phyloP scores from a whole-genome alignment of 53 echinoderm and acorn worm genomes.

The Stichopus horrens region DNA sequence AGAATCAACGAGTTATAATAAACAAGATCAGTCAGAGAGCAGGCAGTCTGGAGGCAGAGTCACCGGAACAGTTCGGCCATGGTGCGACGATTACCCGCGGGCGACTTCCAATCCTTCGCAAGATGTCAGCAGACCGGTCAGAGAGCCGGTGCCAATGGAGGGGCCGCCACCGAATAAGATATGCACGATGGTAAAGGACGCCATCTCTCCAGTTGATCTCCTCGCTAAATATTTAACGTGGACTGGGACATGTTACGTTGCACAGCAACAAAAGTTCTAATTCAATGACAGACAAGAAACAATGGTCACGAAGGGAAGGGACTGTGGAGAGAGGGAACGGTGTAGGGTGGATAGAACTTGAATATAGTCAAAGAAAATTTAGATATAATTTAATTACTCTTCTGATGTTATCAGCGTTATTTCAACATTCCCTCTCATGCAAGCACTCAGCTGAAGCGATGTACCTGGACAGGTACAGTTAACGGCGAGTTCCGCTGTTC shows the following conservation, averaged over 20 bases:
- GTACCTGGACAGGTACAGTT: no score
- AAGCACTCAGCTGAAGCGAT: no score
- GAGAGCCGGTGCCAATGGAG: constrained; percentile 40
- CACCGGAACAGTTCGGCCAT: constrained; percentile 19
- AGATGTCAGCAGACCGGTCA: constrained; percentile 35
- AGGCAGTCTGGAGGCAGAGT: neutral
- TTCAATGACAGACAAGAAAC: no score
- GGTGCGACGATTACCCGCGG: constrained; percentile 23
- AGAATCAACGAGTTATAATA: neutral
- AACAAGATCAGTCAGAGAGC: neutral
- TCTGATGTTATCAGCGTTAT: no score
- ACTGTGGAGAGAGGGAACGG: no score
- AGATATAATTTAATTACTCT: no score
- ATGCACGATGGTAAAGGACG: constrained; percentile 66
- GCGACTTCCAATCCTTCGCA: constrained; percentile 35
- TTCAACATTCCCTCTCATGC: no score
- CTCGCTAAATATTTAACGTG: constrained; percentile 62
- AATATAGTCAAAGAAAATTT: no score
- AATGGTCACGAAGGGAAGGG: no score
- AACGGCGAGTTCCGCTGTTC: no score
- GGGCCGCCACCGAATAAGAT: constrained; percentile 78
- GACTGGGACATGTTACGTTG: constrained; percentile 36
- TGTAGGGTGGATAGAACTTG: no score
- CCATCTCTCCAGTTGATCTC: constrained; percentile 56
- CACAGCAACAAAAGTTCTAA: neutral